These are phyloP conservation scores for Cochlearius cochlearius DNA, from an alignment of 2,113 vertebrate genomes.

Conservation along the genomic window DNA sequence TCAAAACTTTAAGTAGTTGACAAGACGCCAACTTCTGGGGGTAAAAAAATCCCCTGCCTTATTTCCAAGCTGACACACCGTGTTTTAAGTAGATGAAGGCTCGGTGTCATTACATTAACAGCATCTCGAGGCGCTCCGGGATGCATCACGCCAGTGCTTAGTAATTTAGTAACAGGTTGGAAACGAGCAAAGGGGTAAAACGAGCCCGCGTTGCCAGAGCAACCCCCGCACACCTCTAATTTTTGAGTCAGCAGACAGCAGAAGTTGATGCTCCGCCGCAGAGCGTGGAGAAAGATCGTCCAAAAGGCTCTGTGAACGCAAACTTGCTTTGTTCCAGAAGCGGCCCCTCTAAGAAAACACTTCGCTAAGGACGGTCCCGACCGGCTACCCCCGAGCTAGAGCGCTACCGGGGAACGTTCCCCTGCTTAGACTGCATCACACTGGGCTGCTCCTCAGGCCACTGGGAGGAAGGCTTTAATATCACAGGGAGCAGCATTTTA, in stretches of 20 bases:
- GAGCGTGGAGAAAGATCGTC: conserved; percentile 34
- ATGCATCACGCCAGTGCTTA: conserved; percentile 78
- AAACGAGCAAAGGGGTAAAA: conserved; percentile 90
- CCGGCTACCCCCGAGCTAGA: no score
- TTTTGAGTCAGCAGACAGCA: conserved; percentile 73
- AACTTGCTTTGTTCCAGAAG: background rate
- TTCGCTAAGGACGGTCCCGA: background rate
- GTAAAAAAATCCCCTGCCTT: conserved; percentile 69
- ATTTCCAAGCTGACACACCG: conserved; percentile 83
- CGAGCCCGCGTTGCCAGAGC: conserved; percentile 85
- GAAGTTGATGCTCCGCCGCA: conserved; percentile 74
- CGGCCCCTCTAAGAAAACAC: background rate
- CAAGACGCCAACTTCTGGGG: conserved; percentile 57
- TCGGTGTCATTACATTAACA: conserved; percentile 88
- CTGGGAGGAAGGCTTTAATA: background rate
- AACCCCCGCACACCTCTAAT: conserved; percentile 78
- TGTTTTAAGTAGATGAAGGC: conserved; percentile 80
- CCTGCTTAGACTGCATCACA: no score
- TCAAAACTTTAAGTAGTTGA: conserved; percentile 74
- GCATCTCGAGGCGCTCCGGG: conserved; percentile 82
- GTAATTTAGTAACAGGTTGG: conserved; percentile 97
- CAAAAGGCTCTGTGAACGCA: conserved; percentile 34
- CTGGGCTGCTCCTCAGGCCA: background rate
- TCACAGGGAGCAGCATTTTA: background rate
- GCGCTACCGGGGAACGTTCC: no score